A percentile compares a stretch with the other conserved stretches of the same genome.
These are phyloP conservation scores for Cyphomyrmex costatus DNA, from an alignment of 1,140 invertebrate genomes.

Conservation along the genomic window DNA sequence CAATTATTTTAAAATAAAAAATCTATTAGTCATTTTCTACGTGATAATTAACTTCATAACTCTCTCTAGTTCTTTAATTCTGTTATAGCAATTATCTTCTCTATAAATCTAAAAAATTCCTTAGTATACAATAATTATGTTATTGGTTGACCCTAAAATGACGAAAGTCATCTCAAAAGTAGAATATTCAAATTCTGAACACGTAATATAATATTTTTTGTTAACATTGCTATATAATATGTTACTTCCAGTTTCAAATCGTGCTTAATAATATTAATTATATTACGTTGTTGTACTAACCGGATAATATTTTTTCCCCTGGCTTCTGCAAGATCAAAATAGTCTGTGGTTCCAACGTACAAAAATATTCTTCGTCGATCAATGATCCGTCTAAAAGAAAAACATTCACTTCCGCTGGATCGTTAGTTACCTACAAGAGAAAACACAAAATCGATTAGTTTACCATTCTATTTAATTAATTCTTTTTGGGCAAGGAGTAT, in stretches of 20 bases:
- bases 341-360: constrained; percentile 91
- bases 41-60: not conserved
- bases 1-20: not conserved
- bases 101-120: not conserved
- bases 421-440: constrained; percentile 78
- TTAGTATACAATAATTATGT: not conserved
- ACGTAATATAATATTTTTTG: not conserved
- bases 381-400: constrained; percentile 90
- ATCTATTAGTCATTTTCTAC: not conserved
- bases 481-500: not conserved
- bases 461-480: constrained; percentile 3
- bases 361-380: constrained; percentile 92
- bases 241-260: not conserved
- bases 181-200: not conserved
- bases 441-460: constrained; percentile 67
- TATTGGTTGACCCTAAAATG: not conserved
- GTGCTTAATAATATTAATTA: not conserved
- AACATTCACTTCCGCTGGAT: constrained; percentile 83
- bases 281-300: constrained; percentile 82
- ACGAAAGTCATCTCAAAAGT: not conserved
- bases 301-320: constrained; percentile 89
- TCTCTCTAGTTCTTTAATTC: not conserved
- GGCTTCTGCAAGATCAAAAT: constrained; percentile 90
- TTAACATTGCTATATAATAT: too few relatives aligned
- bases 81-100: not conserved